Percentiles rank a stretch among this genome's conserved stretches.
Conservation (phyloP, 64 coral and sea anemone genomes). For the Catalaphyllia jardinei region DNA sequence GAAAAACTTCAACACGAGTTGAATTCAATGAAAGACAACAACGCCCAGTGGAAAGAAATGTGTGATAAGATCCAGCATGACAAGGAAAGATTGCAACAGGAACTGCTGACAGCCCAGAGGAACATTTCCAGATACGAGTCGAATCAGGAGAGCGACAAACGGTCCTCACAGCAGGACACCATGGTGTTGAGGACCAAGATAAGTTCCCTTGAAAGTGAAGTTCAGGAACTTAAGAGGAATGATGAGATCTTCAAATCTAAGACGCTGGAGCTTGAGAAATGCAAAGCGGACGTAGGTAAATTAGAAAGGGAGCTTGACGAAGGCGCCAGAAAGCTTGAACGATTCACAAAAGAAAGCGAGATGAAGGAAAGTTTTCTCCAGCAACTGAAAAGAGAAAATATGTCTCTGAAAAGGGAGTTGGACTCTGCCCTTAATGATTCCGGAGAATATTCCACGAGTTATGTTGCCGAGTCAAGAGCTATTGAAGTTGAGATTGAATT, state of each 20-base stretch:
- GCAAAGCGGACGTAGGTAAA: constrained; percentile 44
- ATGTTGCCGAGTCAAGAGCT: constrained; percentile 8
- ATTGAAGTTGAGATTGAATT: constrained; percentile 64
- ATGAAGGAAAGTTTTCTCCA: constrained; percentile 60
- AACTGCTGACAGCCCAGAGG: constrained; percentile 68
- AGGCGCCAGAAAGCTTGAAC: constrained; percentile 43
- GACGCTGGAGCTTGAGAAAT: constrained; percentile 34
- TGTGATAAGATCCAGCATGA: constrained; percentile 92
- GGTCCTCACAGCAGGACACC: constrained; percentile 48
- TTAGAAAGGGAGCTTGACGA: constrained; percentile 67
- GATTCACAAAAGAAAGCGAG: constrained; percentile 52
- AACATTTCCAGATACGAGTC: constrained; percentile 59
- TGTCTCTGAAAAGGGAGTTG: constrained; percentile 62
- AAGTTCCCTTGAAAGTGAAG: constrained; percentile 54
- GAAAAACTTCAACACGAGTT: constrained; percentile 79
- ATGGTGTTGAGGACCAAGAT: constrained; percentile 55
- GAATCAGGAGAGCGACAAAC: constrained; percentile 61
- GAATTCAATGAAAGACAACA: constrained; percentile 85
- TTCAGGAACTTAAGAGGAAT: constrained; percentile 41
- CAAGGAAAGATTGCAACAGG: constrained; percentile 82
- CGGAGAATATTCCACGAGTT: constrained; percentile 5
- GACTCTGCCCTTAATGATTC: constrained; percentile 52
- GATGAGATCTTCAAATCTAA: constrained; percentile 53
- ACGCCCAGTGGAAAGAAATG: constrained; percentile 94
- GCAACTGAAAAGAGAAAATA: constrained; percentile 81